Evolutionary conservation across 2,113 vertebrate species (phyloP), one percentile per base, ranked within the genome.

Genomic region (Trinectes maculatus): DNA sequence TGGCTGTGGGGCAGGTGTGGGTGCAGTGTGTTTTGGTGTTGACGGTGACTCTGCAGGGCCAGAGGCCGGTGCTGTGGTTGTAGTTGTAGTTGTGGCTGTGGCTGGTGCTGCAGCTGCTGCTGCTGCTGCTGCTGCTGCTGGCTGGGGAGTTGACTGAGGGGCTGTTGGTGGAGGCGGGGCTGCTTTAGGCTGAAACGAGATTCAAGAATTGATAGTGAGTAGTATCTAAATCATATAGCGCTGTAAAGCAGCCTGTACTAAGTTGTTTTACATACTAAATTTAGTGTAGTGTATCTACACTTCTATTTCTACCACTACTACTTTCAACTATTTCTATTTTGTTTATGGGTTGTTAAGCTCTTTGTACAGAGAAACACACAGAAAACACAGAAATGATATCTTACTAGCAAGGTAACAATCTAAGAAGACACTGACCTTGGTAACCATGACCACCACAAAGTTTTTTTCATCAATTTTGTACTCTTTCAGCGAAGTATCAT

Each of bases 391-490:
- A 6, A 19, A 16, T 61, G 18, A 22, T n/a, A n/a, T n/a, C 11
- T 28, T 11, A n/a, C 6, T 3, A 16, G 16, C 21, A 33, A 9
- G n/a, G n/a, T n/a, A n/a, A 53, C 26, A 1, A 28, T 10, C 16
- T 12, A 3, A 2, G 46, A 43, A 43, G 60, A 52, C 28, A 66
- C 86, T 70, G 69, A 93, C 92, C 92, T 93, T 93, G 28, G 92
- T 89, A 49, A 91, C 91, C 92, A 93, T 93, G 75, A 93, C 92
- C 51, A 93, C 92, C 51, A 93, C 92, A 84, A 93, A 93, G 77
- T 93, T 93, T 70, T 93, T 93, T 74, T 93, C 92, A 52, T 93
- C 92, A 21, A 93, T 93, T 65, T 89, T 92, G 85, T 93, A 93
- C 24, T 93, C 92, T 73, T 90, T 91, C 52, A 93, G 77, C 29